Evolutionary conservation across 2,888 invertebrate species (phyloP).

Genomic region (Apeira syringaria): DNA sequence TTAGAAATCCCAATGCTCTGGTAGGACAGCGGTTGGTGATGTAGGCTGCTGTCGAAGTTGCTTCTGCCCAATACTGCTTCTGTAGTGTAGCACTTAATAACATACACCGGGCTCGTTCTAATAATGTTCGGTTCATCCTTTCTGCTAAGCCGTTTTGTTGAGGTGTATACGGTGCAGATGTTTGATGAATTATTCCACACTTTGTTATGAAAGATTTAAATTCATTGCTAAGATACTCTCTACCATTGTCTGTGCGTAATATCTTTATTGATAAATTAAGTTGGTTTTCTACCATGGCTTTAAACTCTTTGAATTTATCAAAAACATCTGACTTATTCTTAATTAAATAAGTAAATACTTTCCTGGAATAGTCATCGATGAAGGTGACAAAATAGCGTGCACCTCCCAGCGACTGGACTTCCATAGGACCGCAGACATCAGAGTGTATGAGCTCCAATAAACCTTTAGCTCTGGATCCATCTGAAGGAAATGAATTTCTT

Average conservation of each 20-base stretch:
- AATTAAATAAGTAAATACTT: constrained; percentile 26
- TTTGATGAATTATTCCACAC: constrained; percentile 39
- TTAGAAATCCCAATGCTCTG: constrained; percentile 5
- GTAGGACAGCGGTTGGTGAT: constrained; percentile 20
- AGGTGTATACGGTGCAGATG: constrained; percentile 38
- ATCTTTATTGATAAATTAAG: constrained; percentile 20
- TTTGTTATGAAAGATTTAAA: constrained; percentile 20
- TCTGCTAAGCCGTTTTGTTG: constrained; percentile 49
- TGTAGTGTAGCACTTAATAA: constrained; percentile 22
- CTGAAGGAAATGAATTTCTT: constrained; percentile 24
- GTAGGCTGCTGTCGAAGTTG: constrained; percentile 27
- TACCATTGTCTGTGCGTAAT: constrained; percentile 27
- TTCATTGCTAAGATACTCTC: constrained; percentile 20
- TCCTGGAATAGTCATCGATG: constrained; percentile 27
- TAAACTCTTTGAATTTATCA: constrained; percentile 21
- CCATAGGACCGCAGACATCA: constrained; percentile 34
- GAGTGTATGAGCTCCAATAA: constrained; percentile 27
- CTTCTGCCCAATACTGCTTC: constrained; percentile 33
- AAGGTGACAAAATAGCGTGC: constrained; percentile 31
- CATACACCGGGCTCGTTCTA: constrained; percentile 30
- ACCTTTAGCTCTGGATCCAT: constrained; percentile 20
- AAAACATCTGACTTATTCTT: constrained; percentile 21
- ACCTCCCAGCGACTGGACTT: constrained; percentile 24
- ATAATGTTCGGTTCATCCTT: constrained; percentile 33
- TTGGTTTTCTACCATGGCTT: constrained; percentile 25